Evolutionary conservation across 2,113 vertebrate species (phyloP).

Genomic region (Sturnus vulgaris): DNA sequence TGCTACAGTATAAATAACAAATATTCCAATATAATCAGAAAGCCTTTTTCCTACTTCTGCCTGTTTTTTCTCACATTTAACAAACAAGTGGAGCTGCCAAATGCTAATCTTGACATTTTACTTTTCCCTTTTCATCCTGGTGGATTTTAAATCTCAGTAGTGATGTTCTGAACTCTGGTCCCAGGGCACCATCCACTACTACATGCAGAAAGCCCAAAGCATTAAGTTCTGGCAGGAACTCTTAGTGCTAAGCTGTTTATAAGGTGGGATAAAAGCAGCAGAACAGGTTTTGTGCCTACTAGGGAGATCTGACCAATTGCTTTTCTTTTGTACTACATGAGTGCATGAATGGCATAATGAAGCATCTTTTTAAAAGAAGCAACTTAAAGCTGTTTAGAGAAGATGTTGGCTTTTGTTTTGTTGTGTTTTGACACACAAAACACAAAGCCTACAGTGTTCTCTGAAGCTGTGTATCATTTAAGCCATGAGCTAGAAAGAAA

Average conservation of each 20-base stretch:
- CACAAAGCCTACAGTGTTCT: not conserved
- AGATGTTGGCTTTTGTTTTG: not conserved
- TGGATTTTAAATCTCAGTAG: not conserved
- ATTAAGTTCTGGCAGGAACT: not conserved
- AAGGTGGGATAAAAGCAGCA: not conserved
- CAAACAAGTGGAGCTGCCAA: not conserved
- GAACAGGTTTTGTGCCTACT: not conserved
- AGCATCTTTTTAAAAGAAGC: not conserved
- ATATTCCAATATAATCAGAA: not conserved
- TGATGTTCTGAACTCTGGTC: not conserved
- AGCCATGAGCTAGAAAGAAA: not conserved
- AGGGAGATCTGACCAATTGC: not conserved
- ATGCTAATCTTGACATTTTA: constrained; percentile 6
- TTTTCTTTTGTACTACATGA: not conserved
- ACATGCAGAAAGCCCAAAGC: not conserved
- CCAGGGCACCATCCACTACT: not conserved
- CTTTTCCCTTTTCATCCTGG: not conserved
- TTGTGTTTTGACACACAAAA: not conserved
- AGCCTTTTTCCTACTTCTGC: not conserved
- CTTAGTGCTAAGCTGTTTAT: not conserved
- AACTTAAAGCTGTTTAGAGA: not conserved
- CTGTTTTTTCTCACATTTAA: not conserved
- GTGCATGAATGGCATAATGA: not conserved
- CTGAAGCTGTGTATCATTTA: not conserved
- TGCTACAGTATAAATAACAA: not conserved